Evolutionary conservation across 2,888 invertebrate genomes (phyloP), one percentile per base, ranked within the genome.

Genomic region (Polymixis flavicincta): DNA sequence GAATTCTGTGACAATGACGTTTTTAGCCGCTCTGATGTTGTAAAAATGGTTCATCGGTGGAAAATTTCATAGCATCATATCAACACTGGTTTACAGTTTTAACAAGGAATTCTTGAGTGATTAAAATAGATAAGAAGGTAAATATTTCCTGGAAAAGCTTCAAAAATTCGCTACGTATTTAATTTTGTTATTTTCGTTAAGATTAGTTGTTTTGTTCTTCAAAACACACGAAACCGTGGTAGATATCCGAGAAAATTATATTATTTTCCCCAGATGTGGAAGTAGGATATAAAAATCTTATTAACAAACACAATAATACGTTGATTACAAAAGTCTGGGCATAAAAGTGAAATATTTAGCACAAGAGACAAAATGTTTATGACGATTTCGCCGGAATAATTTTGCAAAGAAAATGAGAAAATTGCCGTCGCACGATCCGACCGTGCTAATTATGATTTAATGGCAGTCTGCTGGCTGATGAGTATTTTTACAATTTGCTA

Each of bases 391-490:
- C 65, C 73, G 76, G 79, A 80, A 85, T 84, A 78, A 83, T 84
- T 85, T 85, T 78, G 79, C 74, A 79, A 83, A 80, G 81, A 81
- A 88, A 87, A 87, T 83, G 82, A 82, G 81, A 78, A 86, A 88
- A 90, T 89, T 88, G 84, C 85, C 85, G 85, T 87, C 87, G 86
- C 86, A 79, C 83, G 85, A 84, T 82, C 84, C 81, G 78, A 85
- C 86, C 83, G 68, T 74, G 86, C 91, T 92, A 92, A 92, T 92
- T 92, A 89, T 91, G 89, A 91, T 91, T 90, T 92, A 92, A 92
- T 90, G 90, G 88, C 87, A 88, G 80, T 83, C 77, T 83, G 82
- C 76, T 71, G 78, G 76, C 82, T 87, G 87, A 85, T 87, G 87
- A 87, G 83, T 76, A 86, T 86, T 86, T 86, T 86, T 86, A 83